Base-by-base conservation (phyloP, 2,888 invertebrate species). In the Sinotaia quadrata region DNA sequence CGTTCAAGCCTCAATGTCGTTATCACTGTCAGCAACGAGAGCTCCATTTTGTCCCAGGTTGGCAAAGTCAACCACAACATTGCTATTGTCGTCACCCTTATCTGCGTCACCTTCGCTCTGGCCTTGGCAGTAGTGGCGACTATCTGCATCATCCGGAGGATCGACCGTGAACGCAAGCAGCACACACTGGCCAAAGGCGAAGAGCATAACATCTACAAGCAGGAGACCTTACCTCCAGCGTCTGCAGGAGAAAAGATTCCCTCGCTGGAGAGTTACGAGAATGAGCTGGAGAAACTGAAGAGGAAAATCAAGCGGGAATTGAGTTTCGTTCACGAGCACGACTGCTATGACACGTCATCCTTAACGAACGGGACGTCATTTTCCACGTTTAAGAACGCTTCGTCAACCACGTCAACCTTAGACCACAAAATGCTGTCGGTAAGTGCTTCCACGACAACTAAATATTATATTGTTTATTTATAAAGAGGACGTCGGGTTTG, bases 261-360 rank as follows among this genome's bases (percentile, higher is more conserved):
- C 12, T 27, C 37, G 44, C 27, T 60, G 47, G 72, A 72, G 21
- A 65, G 52, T 27, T 70, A 59, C 65, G 75, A 74, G 31, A 74
- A 67, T 1, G 83, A 83, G 61, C 75, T 76, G 12, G 79, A 80
- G 61, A 73, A 78, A 51, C 65, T 81, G 49, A 83, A 81, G 67
- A 75, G 80, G 61, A 78, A 79, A 29, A 78, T 78, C 18, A 80
- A 81, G 59, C 77, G 78, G 41, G 82, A 83, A 73, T 76, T 83
- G 54, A 82, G 83, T 71, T 83, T 82, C 69, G 81, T 77, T 0
- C 74, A 79, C 10, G 80, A 81, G 51, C 80, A 79, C 15, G 80
- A 80, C 27, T 63, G 57, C 21, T 51, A 72, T 52, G 75, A 75
- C 24, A 75, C 78, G 34, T 79, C 79, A 4, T 75, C 78, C 8